Conservation (phyloP, 1,140 invertebrate genomes). For the Idris sp. region DNA sequence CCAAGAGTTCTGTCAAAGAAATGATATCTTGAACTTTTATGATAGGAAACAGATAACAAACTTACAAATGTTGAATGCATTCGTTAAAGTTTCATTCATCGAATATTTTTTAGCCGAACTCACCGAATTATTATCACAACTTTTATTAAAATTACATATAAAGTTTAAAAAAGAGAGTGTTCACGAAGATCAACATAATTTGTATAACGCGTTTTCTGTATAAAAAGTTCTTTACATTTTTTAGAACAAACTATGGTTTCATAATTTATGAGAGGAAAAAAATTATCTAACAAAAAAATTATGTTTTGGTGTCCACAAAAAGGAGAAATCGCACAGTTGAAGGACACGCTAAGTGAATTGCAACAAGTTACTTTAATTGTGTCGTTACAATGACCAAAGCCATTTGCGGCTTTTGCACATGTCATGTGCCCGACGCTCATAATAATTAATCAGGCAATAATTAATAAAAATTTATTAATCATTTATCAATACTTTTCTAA, state of each 20-base stretch:
- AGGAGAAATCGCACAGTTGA: constrained; percentile 39
- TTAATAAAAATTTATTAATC: no score
- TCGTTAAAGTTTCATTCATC: constrained; percentile 20
- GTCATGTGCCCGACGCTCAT: constrained; percentile 30
- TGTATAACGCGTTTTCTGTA: no score
- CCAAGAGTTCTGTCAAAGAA: constrained; percentile 23
- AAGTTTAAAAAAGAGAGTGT: no score
- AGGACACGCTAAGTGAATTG: constrained; percentile 32
- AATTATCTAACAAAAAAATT: constrained; percentile 8
- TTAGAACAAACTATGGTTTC: background rate
- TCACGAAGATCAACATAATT: no score
- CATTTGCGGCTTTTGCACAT: constrained; percentile 31
- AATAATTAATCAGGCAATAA: no score
- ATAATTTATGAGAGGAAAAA: constrained; percentile 7
- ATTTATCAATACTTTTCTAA: no score
- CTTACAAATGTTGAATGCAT: constrained; percentile 19
- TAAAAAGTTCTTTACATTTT: no score
- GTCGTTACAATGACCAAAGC: constrained; percentile 39
- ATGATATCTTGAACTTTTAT: constrained; percentile 36
- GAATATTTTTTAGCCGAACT: no score
- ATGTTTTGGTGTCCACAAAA: constrained; percentile 14
- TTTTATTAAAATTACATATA: constrained; percentile 2
- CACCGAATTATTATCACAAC: background rate
- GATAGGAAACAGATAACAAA: constrained; percentile 25
- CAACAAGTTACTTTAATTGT: constrained; percentile 30